A percentile compares a stretch with the other conserved stretches of the same genome.
phyloP scores from a whole-genome alignment of 2,797 vertebrate genomes.

The Coreius guichenoti region DNA sequence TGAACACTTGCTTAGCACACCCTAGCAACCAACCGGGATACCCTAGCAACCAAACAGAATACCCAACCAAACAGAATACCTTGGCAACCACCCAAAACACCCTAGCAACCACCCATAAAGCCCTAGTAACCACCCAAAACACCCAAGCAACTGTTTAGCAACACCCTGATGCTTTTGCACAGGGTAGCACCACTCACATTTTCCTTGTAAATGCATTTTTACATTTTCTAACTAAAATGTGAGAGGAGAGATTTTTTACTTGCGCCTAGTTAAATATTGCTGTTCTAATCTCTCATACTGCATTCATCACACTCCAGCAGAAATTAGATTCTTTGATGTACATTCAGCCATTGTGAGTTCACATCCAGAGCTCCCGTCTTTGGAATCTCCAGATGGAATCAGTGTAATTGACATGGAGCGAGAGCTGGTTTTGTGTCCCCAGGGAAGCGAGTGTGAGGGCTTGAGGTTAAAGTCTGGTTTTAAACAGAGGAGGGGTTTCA shows the following conservation, averaged over 20 bases:
- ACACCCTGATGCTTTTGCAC: not conserved
- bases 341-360: slow-evolving; percentile 66
- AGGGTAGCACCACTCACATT: not conserved
- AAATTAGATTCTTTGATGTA: not conserved
- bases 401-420: slow-evolving; percentile 51
- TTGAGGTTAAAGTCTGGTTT: slow-evolving; percentile 47
- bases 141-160: not conserved
- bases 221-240: not conserved
- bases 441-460: slow-evolving; percentile 35
- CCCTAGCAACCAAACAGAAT: too few relatives aligned
- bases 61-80: fast-evolving
- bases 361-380: slow-evolving; percentile 54
- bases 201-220: not conserved
- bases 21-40: not conserved
- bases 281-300: not conserved
- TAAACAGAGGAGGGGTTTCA: slow-evolving; percentile 19
- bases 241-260: not conserved
- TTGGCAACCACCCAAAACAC: not conserved
- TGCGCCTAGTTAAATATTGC: not conserved
- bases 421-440: slow-evolving; percentile 48
- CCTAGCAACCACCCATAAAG: not conserved
- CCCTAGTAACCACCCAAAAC: too few relatives aligned
- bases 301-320: not conserved
- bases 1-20: not conserved
- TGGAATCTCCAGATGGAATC: slow-evolving; percentile 64